Evolutionary conservation across 2,797 vertebrate genomes (phyloP).

Genomic region (Acestrorhynchus altus): DNA sequence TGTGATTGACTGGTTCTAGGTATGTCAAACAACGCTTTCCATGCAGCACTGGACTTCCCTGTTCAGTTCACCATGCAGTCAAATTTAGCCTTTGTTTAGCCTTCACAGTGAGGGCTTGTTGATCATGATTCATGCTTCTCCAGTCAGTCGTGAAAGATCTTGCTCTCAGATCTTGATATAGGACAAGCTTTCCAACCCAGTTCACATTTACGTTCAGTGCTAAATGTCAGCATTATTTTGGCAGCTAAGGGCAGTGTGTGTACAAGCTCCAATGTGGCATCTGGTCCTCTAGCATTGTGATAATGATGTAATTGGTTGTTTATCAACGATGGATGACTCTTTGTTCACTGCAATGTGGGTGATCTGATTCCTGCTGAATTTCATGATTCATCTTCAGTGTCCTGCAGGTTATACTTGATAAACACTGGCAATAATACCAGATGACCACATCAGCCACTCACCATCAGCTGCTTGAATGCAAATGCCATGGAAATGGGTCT

Average conservation of each 20-base stretch:
- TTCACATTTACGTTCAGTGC: not conserved
- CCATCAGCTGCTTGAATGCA: constrained; percentile 17
- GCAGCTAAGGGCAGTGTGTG: not conserved
- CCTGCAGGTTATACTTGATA: constrained; percentile 9
- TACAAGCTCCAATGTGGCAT: not conserved
- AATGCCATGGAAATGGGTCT: constrained; percentile 11
- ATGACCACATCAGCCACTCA: constrained; percentile 19
- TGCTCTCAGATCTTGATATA: not conserved
- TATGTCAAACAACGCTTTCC: constrained; percentile 2
- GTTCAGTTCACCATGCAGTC: not conserved
- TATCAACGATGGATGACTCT: not conserved
- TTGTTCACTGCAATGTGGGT: constrained; percentile 10
- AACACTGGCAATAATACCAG: not conserved
- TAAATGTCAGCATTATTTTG: not conserved
- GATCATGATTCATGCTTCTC: not conserved
- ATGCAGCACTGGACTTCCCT: not conserved
- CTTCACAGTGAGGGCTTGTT: not conserved
- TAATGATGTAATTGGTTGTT: constrained; percentile 27
- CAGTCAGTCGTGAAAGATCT: not conserved
- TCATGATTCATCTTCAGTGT: constrained; percentile 21
- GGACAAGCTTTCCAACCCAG: not conserved
- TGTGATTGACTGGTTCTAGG: constrained; percentile 44
- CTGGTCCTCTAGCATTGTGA: not conserved
- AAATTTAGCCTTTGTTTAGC: not conserved
- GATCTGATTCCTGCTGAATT: constrained; percentile 27